These are phyloP conservation scores for Stegodyphus dumicola DNA, from an alignment of 1,140 invertebrate genomes.

Conservation along the genomic window DNA sequence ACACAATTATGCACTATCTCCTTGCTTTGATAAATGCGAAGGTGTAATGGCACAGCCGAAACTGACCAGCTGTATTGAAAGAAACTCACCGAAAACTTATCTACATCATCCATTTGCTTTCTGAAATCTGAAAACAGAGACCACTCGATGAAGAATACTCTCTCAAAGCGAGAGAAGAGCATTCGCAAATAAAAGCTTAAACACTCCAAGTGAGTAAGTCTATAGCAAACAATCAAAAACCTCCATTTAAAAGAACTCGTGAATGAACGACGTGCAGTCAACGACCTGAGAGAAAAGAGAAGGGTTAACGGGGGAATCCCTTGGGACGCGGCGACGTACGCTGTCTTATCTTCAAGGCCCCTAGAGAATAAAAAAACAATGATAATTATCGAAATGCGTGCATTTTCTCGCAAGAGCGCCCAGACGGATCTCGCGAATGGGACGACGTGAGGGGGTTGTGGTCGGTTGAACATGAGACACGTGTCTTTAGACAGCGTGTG, in stretches of 20 bases:
- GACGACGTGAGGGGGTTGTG: background rate
- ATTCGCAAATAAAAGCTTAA: background rate
- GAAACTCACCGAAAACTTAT: no score
- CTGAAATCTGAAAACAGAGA: no score
- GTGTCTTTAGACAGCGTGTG: background rate
- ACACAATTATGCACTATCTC: no score
- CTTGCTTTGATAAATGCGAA: no score
- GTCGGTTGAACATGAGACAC: background rate
- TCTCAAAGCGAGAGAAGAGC: background rate
- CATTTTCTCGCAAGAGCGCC: conserved; percentile 46
- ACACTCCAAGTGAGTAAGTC: no score
- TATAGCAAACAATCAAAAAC: background rate
- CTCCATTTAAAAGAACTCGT: background rate
- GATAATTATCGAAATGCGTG: conserved; percentile 38
- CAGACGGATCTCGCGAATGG: background rate
- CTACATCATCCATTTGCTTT: no score
- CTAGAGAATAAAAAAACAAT: conserved; percentile 1
- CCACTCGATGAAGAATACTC: no score
- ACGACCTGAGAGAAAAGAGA: conserved; percentile 21
- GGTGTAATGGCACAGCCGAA: no score
- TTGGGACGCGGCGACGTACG: background rate
- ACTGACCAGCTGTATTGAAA: no score
- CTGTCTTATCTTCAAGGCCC: no score
- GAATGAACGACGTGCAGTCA: conserved; percentile 16
- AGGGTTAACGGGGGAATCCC: conserved; percentile 34